Base-by-base conservation (phyloP, 2,797 vertebrate species). In the Sebastolobus altivelis region DNA sequence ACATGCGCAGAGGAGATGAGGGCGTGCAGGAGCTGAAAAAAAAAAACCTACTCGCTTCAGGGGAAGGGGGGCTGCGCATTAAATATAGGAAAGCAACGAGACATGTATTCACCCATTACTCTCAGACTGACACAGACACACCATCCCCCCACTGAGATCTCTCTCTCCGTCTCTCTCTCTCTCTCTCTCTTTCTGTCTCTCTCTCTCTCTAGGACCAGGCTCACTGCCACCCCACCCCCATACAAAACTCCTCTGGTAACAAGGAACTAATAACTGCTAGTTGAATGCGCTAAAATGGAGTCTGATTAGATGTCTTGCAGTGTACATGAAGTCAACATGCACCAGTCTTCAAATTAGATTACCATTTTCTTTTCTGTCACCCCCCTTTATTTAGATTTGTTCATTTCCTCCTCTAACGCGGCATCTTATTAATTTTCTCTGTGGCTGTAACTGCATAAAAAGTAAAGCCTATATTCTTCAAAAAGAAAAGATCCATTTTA, bases 1-100 rank as follows among this genome's bases (percentile, higher is more conserved):
- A 96, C 97, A 98, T 97, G 97, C 93, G 94, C 95, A 94, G 93
- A 95, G 90, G 83, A 80, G 94, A 79, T 81, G 83, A 87, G 94
- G 87, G 93, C 80, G 87, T 82, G 65, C 73, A 77, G 84, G 92
- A 85, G 84, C 52, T 88, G 90, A 91, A 92, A 88, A 88, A 56
- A 56, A 43, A 87, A 89, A 94, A 88, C 88, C 92, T 86, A 85
- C 88, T 84, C 73, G 86, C 92, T 93, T 86, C 71, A 92, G 87
- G 88, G 92, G 84, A 86, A 79, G 82, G 89, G 37, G 85, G 89
- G 77, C 65, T 88, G 81, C 73, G 13, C 87, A 87, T 89, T 89
- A 86, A 86, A 91, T 84, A 92, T 89, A 91, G 90, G 83, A 82
- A 90, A 89, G 91, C 80, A 88, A 81, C 12, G 71, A 88, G 91